These are phyloP conservation scores for Troilus luridus DNA, from an alignment of 2,888 invertebrate species.

Conservation along the genomic window DNA sequence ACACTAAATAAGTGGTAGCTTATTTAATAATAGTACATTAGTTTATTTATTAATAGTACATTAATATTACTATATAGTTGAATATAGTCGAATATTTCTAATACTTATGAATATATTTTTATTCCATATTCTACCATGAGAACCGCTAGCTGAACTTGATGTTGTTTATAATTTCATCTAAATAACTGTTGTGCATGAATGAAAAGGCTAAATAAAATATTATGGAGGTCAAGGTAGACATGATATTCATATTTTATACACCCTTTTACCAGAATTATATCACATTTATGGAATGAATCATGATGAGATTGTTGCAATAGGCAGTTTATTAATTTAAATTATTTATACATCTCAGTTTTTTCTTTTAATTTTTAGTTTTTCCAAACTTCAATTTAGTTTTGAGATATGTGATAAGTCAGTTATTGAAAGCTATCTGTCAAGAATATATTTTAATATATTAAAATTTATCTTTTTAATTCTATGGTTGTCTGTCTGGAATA, in stretches of 20 bases:
- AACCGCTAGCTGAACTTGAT: not conserved
- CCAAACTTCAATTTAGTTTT: not conserved
- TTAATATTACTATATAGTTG: not conserved
- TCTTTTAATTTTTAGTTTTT: not conserved
- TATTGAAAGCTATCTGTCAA: not conserved
- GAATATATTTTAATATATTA: not conserved
- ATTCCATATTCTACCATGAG: not conserved
- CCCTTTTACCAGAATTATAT: not conserved
- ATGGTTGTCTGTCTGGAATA: not conserved
- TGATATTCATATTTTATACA: not conserved
- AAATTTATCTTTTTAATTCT: not conserved
- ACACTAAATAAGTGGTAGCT: too few relatives aligned
- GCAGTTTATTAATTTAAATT: not conserved
- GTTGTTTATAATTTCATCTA: not conserved
- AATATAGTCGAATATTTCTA: not conserved
- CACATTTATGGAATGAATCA: not conserved
- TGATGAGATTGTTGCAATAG: not conserved
- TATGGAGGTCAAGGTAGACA: not conserved
- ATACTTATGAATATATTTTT: too few relatives aligned
- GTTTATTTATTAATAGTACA: too few relatives aligned
- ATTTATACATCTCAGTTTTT: not conserved
- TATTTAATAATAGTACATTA: too few relatives aligned
- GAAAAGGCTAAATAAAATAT: not conserved
- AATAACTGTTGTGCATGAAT: not conserved
- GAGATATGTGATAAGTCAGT: not conserved